phyloP scores from a whole-genome alignment of 2,113 vertebrate species.

The Psilopsiagon aurifrons region DNA sequence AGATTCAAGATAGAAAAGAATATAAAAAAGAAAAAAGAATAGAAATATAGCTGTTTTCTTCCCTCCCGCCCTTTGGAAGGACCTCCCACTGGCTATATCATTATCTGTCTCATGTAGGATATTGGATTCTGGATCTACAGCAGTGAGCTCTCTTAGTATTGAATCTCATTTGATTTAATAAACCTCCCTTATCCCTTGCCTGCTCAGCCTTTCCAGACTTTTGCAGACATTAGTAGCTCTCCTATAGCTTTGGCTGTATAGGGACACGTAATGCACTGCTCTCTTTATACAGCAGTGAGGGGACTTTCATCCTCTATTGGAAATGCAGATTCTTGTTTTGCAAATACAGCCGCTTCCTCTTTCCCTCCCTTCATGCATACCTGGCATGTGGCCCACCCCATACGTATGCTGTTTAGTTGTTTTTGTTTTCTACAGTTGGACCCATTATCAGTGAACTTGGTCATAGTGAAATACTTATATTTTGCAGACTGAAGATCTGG shows the following conservation, averaged over 20 bases:
- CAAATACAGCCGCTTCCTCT: not conserved
- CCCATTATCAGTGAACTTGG: not conserved
- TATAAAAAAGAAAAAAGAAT: not conserved
- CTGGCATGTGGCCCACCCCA: not conserved
- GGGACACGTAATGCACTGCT: not conserved
- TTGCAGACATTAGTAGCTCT: not conserved
- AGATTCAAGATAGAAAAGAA: not conserved
- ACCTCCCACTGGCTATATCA: conserved; percentile 65
- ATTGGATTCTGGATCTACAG: conserved; percentile 61
- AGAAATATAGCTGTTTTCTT: not conserved
- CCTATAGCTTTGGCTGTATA: not conserved
- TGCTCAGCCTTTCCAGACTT: not conserved
- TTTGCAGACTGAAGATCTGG: not conserved
- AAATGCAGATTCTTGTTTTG: not conserved
- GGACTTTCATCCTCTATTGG: not conserved
- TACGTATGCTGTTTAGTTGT: rapidly evolving
- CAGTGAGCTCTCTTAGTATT: not conserved
- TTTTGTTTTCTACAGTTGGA: not conserved
- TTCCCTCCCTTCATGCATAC: not conserved
- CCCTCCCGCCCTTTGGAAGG: not conserved
- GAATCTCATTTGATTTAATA: conserved; percentile 68
- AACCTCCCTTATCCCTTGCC: not conserved
- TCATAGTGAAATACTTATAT: not conserved
- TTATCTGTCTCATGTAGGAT: conserved; percentile 58
- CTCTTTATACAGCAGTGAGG: rapidly evolving